Base-by-base conservation (phyloP, 2,113 vertebrate genomes). In the Coracopsis vasa region DNA sequence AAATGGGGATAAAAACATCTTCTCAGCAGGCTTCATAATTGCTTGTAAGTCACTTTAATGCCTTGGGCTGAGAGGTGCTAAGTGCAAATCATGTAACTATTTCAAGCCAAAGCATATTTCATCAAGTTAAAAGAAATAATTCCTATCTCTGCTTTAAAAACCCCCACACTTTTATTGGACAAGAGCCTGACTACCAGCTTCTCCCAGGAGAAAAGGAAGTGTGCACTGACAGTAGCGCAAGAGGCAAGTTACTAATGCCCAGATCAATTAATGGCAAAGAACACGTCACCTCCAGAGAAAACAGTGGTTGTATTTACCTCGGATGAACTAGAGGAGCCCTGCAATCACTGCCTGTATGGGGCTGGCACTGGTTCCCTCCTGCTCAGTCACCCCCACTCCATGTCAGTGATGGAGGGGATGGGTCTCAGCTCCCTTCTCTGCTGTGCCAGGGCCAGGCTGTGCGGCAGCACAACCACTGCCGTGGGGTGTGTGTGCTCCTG, bases 401-500 rank as follows among this genome's bases (percentile, higher is more conserved):
- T 50, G 44, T 23, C 39, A 10, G 13, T 2, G 42, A 31, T 14
- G n/a, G 62, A 56, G 28, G 12, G 60, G 53, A 70, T 0, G 10
- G 45, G 9, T 65, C 69, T 61, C 1, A 0, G 11, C 51, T 85
- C 16, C 18, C 16, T 56, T 3, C 35, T 60, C 51, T 0, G 0
- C 27, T 10, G 4, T 23, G 35, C 48, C 48, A 41, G 24, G 44
- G 31, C n/a, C 0, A 0, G 51, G 35, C 69, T 16, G 24, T 15
- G n/a, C 1, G 2, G 71, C 41, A 33, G 66, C 61, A 25, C 56
- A 16, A 27, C 42, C 3, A 3, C n/a, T 21, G 42, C 13, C 28
- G 11, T 2, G 6, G 44, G 8, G 4, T 3, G 1, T 0, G 0
- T 21, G 28, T 24, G 61, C 6, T 18, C 16, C 27, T 0, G 0